Conservation (phyloP, 2,888 invertebrate species). For the Melanophora roralis region DNA sequence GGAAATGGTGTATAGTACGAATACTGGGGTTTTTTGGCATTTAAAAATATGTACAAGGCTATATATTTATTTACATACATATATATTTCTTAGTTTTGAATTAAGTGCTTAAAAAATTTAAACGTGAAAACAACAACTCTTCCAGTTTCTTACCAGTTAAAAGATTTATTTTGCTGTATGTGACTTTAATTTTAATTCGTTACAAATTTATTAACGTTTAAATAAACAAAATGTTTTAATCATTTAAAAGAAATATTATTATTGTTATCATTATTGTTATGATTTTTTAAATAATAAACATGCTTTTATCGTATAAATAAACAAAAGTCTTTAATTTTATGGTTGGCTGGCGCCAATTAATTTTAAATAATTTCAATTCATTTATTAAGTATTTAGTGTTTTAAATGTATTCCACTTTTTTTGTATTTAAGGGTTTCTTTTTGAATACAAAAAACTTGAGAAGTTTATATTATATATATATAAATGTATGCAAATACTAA, state of each 20-base stretch:
- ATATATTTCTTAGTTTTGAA: too few relatives aligned
- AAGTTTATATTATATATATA: too few relatives aligned
- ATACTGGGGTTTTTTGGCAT: too few relatives aligned
- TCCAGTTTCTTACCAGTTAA: too few relatives aligned
- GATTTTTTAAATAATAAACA: slow-evolving; percentile 38
- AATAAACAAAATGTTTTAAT: slow-evolving; percentile 9
- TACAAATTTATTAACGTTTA: not conserved
- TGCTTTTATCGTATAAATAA: slow-evolving; percentile 25
- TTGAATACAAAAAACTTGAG: too few relatives aligned
- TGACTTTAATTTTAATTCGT: slow-evolving; percentile 20
- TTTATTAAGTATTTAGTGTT: slow-evolving; percentile 1
- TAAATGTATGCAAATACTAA: too few relatives aligned
- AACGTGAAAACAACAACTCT: too few relatives aligned
- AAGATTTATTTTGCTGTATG: too few relatives aligned
- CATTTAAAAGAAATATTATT: not conserved
- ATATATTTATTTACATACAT: too few relatives aligned
- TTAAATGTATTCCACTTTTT: not conserved
- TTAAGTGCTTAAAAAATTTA: too few relatives aligned
- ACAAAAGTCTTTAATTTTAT: slow-evolving; percentile 46
- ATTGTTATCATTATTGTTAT: not conserved
- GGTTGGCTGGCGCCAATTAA: slow-evolving; percentile 52
- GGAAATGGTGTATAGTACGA: too few relatives aligned
- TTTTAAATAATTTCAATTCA: slow-evolving; percentile 36
- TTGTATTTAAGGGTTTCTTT: slow-evolving; percentile 17
- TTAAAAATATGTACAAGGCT: too few relatives aligned